Percentiles rank a stretch among this genome's conserved stretches.
phyloP scores from a whole-genome alignment of 2,888 invertebrate genomes.

The Hypolimnas misippus region DNA sequence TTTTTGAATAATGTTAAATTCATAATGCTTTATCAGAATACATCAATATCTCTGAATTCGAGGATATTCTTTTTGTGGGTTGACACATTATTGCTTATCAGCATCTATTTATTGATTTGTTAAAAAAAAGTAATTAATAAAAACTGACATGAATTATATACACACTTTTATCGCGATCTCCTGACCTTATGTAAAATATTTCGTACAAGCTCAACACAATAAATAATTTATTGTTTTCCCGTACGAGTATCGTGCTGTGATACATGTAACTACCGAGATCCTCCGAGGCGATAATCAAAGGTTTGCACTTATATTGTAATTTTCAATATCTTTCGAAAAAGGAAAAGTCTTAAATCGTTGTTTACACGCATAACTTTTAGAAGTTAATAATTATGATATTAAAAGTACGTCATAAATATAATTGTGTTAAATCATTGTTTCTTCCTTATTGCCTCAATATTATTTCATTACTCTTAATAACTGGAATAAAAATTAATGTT shows the following conservation, averaged over 20 bases:
- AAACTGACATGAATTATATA: not conserved
- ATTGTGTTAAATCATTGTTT: no score
- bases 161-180: constrained; percentile 20
- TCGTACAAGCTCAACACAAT: constrained; percentile 4
- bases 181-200: constrained; percentile 18
- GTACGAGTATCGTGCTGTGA: constrained; percentile 25
- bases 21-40: no score
- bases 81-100: no score
- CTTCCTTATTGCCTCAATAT: no score
- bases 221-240: constrained; percentile 24
- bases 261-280: constrained; percentile 17
- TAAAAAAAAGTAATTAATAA: not conserved
- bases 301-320: not conserved
- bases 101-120: no score
- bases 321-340: constrained; percentile 4
- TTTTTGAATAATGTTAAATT: no score
- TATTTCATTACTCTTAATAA: no score
- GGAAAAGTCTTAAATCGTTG: not conserved
- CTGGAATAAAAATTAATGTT: no score
- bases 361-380: not conserved
- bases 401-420: no score
- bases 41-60: no score
- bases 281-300: constrained; percentile 17
- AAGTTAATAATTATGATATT: not conserved
- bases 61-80: no score